phyloP scores from a whole-genome alignment of 1,140 invertebrate genomes.

The Parapsyche elsis region DNA sequence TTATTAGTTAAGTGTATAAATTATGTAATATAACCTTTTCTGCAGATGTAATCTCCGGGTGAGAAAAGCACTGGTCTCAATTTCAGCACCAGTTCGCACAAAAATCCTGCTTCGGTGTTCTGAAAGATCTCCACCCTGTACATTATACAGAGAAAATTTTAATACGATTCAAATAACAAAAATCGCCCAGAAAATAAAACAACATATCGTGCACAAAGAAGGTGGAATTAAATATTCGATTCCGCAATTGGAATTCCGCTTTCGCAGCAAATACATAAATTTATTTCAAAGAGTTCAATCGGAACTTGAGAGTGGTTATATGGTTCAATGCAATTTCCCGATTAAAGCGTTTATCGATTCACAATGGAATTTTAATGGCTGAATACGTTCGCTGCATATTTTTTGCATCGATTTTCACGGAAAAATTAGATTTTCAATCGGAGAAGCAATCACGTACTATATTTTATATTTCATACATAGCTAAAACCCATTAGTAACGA shows the following conservation, averaged over 20 bases:
- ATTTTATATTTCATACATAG: too few species aligned
- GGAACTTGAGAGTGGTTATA: too few species aligned
- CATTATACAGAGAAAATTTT: slow-evolving; percentile 14
- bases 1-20: neutral
- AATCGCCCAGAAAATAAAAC: too few species aligned
- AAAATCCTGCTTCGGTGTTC: slow-evolving; percentile 98
- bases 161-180: too few species aligned
- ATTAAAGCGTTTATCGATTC: neutral
- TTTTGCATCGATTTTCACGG: too few species aligned
- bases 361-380: neutral
- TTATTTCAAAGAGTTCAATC: too few species aligned
- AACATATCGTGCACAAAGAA: too few species aligned
- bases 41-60: slow-evolving; percentile 98
- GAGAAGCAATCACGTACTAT: too few species aligned
- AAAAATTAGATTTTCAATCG: too few species aligned
- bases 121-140: slow-evolving; percentile 96
- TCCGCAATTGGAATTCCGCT: too few species aligned
- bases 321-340: neutral
- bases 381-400: neutral
- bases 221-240: neutral
- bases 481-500: too few species aligned
- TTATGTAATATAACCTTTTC: slow-evolving; percentile 82
- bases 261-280: too few species aligned
- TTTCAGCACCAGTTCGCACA: slow-evolving; percentile 95
- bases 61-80: slow-evolving; percentile 96